These are phyloP conservation scores for Leptopilina syphax DNA, from an alignment of 2,888 invertebrate genomes.

Conservation along the genomic window DNA sequence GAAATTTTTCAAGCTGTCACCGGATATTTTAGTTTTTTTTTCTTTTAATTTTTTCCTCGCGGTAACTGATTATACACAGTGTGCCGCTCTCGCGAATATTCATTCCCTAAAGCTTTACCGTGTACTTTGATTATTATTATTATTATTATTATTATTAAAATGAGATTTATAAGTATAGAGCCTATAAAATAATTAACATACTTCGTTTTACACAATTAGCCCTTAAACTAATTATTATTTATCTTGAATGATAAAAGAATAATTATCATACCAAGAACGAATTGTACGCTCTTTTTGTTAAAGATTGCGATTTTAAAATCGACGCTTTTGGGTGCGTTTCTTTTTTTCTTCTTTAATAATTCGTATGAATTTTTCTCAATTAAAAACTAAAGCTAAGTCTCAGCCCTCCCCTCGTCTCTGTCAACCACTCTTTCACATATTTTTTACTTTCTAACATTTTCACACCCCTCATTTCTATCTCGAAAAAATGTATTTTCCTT, in stretches of 20 bases:
- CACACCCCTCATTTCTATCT: neutral
- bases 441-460: constrained; percentile 21
- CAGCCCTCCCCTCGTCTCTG: constrained; percentile 30
- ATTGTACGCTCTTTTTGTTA: constrained; percentile 7
- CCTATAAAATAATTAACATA: constrained; percentile 40
- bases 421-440: constrained; percentile 28
- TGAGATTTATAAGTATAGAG: constrained; percentile 39
- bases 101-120: constrained; percentile 13
- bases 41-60: neutral
- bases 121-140: constrained; percentile 31
- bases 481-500: neutral
- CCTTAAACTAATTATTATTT: constrained; percentile 21
- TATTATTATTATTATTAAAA: neutral
- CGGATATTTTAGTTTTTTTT: neutral
- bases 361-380: neutral
- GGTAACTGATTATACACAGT: neutral
- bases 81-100: constrained; percentile 29
- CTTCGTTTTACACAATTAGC: constrained; percentile 43
- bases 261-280: neutral
- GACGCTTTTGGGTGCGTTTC: constrained; percentile 43
- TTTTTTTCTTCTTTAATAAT: constrained; percentile 19
- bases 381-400: constrained; percentile 28
- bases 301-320: constrained; percentile 6
- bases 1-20: constrained; percentile 27
- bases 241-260: neutral